Base-by-base conservation (phyloP, 2,797 vertebrate species). In the Sciaenops ocellatus region DNA sequence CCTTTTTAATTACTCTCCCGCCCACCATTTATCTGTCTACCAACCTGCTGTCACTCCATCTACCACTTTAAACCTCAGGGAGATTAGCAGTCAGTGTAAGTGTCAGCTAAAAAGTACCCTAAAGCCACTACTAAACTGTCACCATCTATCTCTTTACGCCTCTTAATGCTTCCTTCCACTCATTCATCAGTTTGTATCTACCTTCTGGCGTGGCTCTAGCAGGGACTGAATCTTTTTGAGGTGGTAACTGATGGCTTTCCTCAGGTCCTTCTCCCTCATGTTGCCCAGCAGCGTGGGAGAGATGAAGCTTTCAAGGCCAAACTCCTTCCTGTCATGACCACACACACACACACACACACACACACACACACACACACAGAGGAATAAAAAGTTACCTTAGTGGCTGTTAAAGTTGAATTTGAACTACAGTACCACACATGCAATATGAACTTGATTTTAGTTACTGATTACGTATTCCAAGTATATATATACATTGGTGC, bases 271-370 rank as follows among this genome's bases (percentile, higher is more conserved):
- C 61, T 97, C 98, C 88, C 96, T 96, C 98, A 99, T 99, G 93
- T 98, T 99, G 67, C 97, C 96, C 69, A 99, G 96, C 86, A 99
- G 92, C 7, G 98, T 99, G 79, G 98, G 98, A 13, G 98, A 99
- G 90, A 99, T 97, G 91, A 99, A 99, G 90, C 98, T 99, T 68
- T 99, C 98, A 8, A 99, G 96, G 78, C 98, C 98, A 95, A 99
- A 99, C 86, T 99, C 97, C 90, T 97, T 98, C 90, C 98, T 99
- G 95, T 84, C 74, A 82, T 76, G 13, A 44, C 22, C 61, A 59
- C 22, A 52, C 57, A 51, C 51, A 62, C 64, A 80, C 61, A 83
- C 34, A 38, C 34, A 38, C 34, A 38, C 34, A 38, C 34, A 38
- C 34, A 76, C 60, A 79, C 50, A 77, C 42, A 67, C 62, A 64